phyloP scores from a whole-genome alignment of 2,113 vertebrate genomes.

The Rana temporaria region DNA sequence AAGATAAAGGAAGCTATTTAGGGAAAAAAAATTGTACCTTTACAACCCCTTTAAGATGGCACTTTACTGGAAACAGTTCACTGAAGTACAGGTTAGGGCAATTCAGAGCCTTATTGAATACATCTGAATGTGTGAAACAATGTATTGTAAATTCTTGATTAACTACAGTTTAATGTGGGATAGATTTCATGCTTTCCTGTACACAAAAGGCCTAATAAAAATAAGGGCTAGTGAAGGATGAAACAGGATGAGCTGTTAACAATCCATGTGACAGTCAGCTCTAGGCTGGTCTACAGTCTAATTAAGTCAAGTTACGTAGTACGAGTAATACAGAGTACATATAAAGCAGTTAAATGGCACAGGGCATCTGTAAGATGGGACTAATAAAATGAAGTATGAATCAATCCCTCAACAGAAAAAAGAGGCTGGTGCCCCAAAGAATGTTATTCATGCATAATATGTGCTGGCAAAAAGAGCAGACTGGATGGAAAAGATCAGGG shows the following conservation, averaged over 20 bases:
- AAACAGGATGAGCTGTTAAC: not conserved
- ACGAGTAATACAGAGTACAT: constrained; percentile 69
- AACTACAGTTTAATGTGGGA: not conserved
- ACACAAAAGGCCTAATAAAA: not conserved
- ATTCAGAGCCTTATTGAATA: no score
- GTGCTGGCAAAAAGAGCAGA: constrained; percentile 65
- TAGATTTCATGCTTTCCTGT: not conserved
- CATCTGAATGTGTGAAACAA: no score
- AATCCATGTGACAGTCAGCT: not conserved
- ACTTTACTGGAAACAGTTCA: no score
- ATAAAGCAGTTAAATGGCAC: constrained; percentile 68
- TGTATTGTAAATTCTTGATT: no score
- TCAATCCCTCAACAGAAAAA: constrained; percentile 80
- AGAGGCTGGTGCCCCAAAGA: constrained; percentile 74
- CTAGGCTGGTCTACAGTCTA: constrained; percentile 58
- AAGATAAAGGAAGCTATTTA: no score
- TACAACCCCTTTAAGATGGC: no score
- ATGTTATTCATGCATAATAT: constrained; percentile 82
- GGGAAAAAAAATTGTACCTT: no score
- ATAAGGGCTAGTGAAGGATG: not conserved
- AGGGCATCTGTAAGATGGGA: constrained; percentile 67
- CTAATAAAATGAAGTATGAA: constrained; percentile 73
- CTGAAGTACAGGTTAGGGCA: no score
- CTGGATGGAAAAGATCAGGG: constrained; percentile 65
- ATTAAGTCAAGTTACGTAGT: constrained; percentile 72